Percentiles rank a stretch among this genome's conserved stretches.
phyloP scores from a whole-genome alignment of 2,888 invertebrate genomes.

The Diarsia rubi region DNA sequence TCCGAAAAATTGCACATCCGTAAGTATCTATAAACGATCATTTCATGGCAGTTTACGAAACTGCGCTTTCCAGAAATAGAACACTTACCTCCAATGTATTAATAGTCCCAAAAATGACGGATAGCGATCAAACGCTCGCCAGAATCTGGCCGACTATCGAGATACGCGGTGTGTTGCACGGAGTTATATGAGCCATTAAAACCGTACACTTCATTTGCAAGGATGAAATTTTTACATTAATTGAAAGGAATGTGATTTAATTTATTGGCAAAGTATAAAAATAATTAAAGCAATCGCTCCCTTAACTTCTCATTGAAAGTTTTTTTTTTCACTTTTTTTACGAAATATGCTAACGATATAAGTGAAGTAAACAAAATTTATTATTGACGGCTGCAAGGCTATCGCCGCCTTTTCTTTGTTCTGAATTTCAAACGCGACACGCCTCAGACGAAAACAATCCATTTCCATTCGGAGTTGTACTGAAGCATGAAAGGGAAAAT shows the following conservation, averaged over 20 bases:
- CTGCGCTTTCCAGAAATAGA: slow-evolving; percentile 59
- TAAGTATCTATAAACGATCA: not conserved
- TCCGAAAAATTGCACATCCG: slow-evolving; percentile 6
- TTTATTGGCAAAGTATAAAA: slow-evolving; percentile 12
- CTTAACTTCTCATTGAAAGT: not conserved
- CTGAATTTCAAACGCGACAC: slow-evolving; percentile 34
- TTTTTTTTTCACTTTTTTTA: not conserved
- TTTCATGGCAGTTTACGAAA: slow-evolving; percentile 41
- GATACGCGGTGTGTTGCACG: slow-evolving; percentile 35
- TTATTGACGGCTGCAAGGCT: slow-evolving; percentile 31
- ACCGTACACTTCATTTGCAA: slow-evolving; percentile 38
- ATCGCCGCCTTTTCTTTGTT: slow-evolving; percentile 54
- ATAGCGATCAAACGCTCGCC: slow-evolving; percentile 56
- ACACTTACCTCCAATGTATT: slow-evolving; percentile 61
- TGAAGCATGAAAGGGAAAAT: slow-evolving; percentile 48
- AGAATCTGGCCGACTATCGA: slow-evolving; percentile 55
- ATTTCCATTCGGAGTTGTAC: slow-evolving; percentile 41
- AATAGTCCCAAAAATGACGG: slow-evolving; percentile 65
- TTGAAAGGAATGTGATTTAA: slow-evolving; percentile 43
- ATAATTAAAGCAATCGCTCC: not conserved
- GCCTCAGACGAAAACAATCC: slow-evolving; percentile 38
- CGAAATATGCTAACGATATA: slow-evolving; percentile 22
- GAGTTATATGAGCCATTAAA: slow-evolving; percentile 50
- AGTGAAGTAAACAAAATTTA: slow-evolving; percentile 30
- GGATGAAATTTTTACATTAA: slow-evolving; percentile 39